A percentile compares a stretch with the other conserved stretches of the same genome.
Conservation (phyloP, 1,140 invertebrate species). For the Heliothis subflexa region DNA sequence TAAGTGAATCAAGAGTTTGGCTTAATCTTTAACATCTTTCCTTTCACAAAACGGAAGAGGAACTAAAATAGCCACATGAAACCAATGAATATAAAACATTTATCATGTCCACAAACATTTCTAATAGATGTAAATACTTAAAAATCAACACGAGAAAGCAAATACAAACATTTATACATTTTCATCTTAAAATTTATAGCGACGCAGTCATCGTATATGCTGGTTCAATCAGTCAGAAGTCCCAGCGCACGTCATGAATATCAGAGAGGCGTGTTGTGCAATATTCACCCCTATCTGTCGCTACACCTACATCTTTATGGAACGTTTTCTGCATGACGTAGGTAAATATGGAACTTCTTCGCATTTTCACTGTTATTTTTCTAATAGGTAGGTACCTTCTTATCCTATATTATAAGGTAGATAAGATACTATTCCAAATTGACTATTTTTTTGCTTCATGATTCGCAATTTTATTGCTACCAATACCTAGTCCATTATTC, state of each 20-base stretch:
- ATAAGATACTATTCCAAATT: constrained; percentile 4
- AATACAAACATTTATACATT: constrained; percentile 9
- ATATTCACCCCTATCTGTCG: constrained; percentile 61
- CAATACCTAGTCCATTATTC: too few relatives aligned
- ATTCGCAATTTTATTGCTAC: neutral
- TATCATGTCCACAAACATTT: too few relatives aligned
- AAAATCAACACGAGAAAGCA: neutral
- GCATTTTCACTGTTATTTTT: neutral
- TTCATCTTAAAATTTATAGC: constrained; percentile 47
- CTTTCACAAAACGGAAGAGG: too few relatives aligned
- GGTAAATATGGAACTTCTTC: neutral
- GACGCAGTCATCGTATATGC: constrained; percentile 60
- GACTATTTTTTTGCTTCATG: constrained; percentile 5
- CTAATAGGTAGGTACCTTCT: neutral
- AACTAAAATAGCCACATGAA: too few relatives aligned
- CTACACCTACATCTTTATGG: constrained; percentile 47
- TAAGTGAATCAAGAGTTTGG: too few relatives aligned
- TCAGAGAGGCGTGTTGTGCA: constrained; percentile 66
- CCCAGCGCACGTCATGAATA: constrained; percentile 74
- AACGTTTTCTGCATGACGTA: constrained; percentile 9
- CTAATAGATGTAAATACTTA: neutral
- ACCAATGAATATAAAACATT: too few relatives aligned
- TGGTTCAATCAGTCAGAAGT: constrained; percentile 73
- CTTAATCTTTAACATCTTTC: neutral
- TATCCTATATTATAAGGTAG: constrained; percentile 8